A percentile compares a stretch with the other conserved stretches of the same genome.
Conservation (phyloP, 2,113 vertebrate genomes). For the Panthera leo region DNA sequence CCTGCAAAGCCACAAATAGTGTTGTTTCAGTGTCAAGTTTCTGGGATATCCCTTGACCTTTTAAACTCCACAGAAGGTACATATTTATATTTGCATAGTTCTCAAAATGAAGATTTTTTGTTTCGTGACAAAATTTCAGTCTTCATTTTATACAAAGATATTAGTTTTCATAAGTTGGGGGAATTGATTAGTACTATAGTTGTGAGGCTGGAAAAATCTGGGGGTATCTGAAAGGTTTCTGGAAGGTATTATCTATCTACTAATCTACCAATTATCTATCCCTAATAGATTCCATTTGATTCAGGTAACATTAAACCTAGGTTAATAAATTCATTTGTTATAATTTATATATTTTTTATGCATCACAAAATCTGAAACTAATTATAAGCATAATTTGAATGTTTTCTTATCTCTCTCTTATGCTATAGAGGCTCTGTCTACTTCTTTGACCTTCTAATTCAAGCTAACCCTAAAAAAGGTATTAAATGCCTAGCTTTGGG, state of each 20-base stretch:
- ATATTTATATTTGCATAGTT: not conserved
- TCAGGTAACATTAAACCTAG: conserved; percentile 23
- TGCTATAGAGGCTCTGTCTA: not conserved
- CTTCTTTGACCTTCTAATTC: not conserved
- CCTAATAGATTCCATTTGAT: not conserved
- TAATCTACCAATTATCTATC: not conserved
- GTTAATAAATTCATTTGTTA: conserved; percentile 22
- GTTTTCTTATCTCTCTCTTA: not conserved
- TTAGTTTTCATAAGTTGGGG: not conserved
- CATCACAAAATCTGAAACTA: conserved; percentile 56
- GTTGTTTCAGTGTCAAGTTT: conserved; percentile 38
- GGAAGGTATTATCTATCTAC: not conserved
- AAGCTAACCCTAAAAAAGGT: not conserved
- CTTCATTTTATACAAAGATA: conserved; percentile 16
- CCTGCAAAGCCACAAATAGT: not conserved
- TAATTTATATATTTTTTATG: conserved; percentile 25
- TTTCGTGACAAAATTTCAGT: not conserved
- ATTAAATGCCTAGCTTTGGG: not conserved
- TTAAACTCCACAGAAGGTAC: conserved; percentile 15
- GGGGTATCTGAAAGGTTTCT: not conserved
- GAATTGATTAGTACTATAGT: not conserved
- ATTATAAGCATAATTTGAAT: not conserved
- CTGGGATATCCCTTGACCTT: not conserved
- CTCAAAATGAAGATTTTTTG: not conserved
- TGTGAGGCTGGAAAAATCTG: not conserved